These are phyloP conservation scores for Phylloscopus trochiloides DNA, from an alignment of 2,113 vertebrate genomes.

Conservation along the genomic window DNA sequence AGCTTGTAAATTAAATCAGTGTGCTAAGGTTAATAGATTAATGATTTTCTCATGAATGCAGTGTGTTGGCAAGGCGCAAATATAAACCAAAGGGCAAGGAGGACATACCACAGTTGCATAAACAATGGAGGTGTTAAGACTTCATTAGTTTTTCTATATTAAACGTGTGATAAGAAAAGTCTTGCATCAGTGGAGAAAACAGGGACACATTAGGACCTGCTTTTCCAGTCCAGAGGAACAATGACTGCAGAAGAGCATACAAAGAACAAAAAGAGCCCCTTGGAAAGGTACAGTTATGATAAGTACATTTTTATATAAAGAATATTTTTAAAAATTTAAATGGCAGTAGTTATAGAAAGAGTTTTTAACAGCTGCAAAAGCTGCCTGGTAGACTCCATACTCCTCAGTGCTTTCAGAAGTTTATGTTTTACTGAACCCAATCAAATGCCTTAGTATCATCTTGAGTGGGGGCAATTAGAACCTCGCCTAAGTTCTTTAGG, in stretches of 20 bases:
- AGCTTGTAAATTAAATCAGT: slow-evolving; percentile 48
- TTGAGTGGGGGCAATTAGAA: not conserved
- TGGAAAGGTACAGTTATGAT: not conserved
- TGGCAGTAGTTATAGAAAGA: not conserved
- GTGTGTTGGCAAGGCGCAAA: slow-evolving; percentile 27
- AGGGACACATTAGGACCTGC: not conserved
- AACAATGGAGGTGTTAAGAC: slow-evolving; percentile 13
- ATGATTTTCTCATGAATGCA: slow-evolving; percentile 58
- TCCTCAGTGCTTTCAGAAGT: not conserved
- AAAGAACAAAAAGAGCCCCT: not conserved
- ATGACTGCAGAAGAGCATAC: not conserved
- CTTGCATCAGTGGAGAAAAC: not conserved
- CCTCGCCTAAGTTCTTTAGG: not conserved
- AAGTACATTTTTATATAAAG: not conserved
- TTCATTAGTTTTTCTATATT: not conserved
- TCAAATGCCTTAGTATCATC: not conserved
- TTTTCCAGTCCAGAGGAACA: not conserved
- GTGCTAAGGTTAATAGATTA: slow-evolving; percentile 55
- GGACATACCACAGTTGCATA: slow-evolving; percentile 14
- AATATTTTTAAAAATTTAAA: not conserved
- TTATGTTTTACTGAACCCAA: not conserved
- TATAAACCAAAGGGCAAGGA: slow-evolving; percentile 43
- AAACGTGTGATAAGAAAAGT: not conserved
- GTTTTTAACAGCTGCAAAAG: not conserved
- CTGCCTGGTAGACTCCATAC: not conserved